These are phyloP conservation scores for Diadromus collaris DNA, from an alignment of 2,888 invertebrate genomes.

Conservation along the genomic window DNA sequence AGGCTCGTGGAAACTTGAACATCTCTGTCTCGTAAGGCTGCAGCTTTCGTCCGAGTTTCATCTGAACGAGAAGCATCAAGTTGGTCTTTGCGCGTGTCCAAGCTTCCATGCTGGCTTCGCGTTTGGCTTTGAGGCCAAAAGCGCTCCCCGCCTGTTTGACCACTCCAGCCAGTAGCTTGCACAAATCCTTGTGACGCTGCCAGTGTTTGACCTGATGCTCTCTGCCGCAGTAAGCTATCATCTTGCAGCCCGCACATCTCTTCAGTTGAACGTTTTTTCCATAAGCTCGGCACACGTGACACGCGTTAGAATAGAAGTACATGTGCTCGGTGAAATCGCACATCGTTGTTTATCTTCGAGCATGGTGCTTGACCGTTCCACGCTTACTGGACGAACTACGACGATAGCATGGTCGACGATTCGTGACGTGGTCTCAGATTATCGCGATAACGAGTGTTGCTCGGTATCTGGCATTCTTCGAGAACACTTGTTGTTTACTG, in stretches of 20 bases:
- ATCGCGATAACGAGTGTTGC: background rate
- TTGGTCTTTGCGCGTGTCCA: conserved; percentile 70
- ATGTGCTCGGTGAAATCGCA: conserved; percentile 15
- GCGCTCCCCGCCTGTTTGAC: conserved; percentile 32
- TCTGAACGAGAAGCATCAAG: conserved; percentile 66
- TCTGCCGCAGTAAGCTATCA: conserved; percentile 76
- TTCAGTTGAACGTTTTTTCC: conserved; percentile 69
- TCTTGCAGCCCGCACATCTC: conserved; percentile 74
- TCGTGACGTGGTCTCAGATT: background rate
- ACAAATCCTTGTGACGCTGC: conserved; percentile 74
- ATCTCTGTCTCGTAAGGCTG: conserved; percentile 69
- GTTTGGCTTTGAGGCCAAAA: conserved; percentile 10
- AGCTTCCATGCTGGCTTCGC: conserved; percentile 47
- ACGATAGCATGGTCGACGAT: background rate
- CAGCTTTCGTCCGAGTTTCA: conserved; percentile 65
- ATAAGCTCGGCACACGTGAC: conserved; percentile 76
- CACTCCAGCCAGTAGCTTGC: conserved; percentile 61
- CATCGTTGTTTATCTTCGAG: background rate
- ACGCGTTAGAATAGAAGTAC: conserved; percentile 75
- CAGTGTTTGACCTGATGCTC: conserved; percentile 77
- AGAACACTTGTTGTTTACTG: background rate
- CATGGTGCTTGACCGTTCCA: background rate
- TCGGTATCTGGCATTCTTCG: background rate
- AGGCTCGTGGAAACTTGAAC: conserved; percentile 74
- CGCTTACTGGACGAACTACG: background rate